Evolutionary conservation across 1,140 invertebrate genomes (phyloP).

Genomic region (Drosophila pruinosa): DNA sequence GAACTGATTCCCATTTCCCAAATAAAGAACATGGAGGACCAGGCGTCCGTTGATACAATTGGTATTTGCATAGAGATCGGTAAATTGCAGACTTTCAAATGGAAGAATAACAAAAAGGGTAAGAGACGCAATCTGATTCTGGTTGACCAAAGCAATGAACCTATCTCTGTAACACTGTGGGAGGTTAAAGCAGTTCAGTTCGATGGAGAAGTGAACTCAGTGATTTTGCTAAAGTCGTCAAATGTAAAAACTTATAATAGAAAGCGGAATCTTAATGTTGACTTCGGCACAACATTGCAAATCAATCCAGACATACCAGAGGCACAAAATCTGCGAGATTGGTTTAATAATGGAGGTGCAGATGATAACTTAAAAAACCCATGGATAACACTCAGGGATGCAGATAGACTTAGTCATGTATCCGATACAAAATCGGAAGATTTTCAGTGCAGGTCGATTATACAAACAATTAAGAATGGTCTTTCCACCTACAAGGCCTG

Average conservation of each 20-base stretch:
- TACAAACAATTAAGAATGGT: constrained; percentile 86
- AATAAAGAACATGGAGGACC: constrained; percentile 87
- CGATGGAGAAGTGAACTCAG: constrained; percentile 88
- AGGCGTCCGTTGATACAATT: constrained; percentile 92
- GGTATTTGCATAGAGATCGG: constrained; percentile 91
- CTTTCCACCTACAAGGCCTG: constrained; percentile 96
- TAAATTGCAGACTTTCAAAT: constrained; percentile 89
- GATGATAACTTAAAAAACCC: constrained; percentile 85
- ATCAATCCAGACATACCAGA: constrained; percentile 95
- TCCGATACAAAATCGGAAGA: constrained; percentile 90
- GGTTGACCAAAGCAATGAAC: constrained; percentile 92
- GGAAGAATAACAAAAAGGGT: constrained; percentile 90
- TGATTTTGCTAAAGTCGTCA: constrained; percentile 92
- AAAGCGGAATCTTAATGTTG: constrained; percentile 85
- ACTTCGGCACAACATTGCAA: constrained; percentile 86
- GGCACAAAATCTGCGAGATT: constrained; percentile 92
- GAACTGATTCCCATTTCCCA: constrained; percentile 91
- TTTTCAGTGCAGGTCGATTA: constrained; percentile 89
- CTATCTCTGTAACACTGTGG: constrained; percentile 91
- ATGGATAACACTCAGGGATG: constrained; percentile 90
- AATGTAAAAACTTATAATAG: constrained; percentile 90
- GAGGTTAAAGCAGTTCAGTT: constrained; percentile 93
- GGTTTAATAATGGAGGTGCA: constrained; percentile 92
- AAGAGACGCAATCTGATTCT: constrained; percentile 95
- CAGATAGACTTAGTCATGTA: constrained; percentile 86